Evolutionary conservation across 2,113 vertebrate species (phyloP).

Genomic region (Tragulus kanchil): DNA sequence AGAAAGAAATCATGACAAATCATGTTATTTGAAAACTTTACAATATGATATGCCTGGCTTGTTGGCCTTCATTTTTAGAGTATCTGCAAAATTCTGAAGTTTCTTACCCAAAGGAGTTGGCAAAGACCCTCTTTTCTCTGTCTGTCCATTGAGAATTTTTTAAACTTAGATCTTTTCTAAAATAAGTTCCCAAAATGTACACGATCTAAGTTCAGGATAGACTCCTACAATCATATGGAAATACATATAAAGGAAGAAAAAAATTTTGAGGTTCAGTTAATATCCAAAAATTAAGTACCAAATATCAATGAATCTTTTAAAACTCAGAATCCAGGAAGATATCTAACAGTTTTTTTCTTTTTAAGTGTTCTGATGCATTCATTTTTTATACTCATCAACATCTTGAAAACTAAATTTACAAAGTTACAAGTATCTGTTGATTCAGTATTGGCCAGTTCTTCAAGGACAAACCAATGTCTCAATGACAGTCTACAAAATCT

Average conservation of each 20-base stretch:
- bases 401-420: constrained; percentile 48
- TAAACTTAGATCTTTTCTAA: constrained; percentile 84
- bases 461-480: constrained; percentile 38
- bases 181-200: constrained; percentile 83
- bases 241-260: constrained; percentile 85
- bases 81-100: constrained; percentile 83
- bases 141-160: constrained; percentile 82
- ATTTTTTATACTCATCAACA: constrained; percentile 25
- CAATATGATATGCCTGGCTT: constrained; percentile 66
- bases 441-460: constrained; percentile 56
- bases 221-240: constrained; percentile 82
- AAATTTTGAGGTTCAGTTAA: constrained; percentile 82
- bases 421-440: constrained; percentile 57
- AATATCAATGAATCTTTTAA: constrained; percentile 77
- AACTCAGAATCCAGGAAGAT: constrained; percentile 67
- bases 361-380: constrained; percentile 60
- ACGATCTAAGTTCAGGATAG: constrained; percentile 81
- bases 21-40: constrained; percentile 72
- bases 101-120: constrained; percentile 84
- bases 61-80: constrained; percentile 82
- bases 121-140: constrained; percentile 84
- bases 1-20: constrained; percentile 73
- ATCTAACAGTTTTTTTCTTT: constrained; percentile 22
- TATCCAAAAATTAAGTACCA: constrained; percentile 80
- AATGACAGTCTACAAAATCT: constrained; percentile 42